Evolutionary conservation across 2,888 invertebrate species (phyloP).

Genomic region (Microctonus hyperodae): DNA sequence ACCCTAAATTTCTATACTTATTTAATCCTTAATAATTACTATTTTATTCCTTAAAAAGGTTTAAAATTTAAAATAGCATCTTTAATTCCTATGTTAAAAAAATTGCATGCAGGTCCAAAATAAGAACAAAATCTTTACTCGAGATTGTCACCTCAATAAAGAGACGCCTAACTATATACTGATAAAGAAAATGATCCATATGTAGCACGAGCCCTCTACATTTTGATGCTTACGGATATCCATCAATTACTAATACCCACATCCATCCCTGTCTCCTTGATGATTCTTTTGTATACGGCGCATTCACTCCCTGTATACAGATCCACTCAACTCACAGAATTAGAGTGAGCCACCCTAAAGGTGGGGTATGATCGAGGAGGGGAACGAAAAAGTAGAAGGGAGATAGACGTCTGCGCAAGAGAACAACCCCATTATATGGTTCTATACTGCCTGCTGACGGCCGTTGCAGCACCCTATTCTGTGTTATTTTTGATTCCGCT

Average conservation of each 20-base stretch:
- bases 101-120: too few relatives aligned
- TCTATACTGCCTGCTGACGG: conserved; percentile 44
- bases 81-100: too few relatives aligned
- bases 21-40: too few relatives aligned
- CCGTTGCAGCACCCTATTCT: conserved; percentile 44
- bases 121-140: too few relatives aligned
- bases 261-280: conserved; percentile 4
- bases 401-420: conserved; percentile 25
- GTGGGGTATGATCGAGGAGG: conserved; percentile 30
- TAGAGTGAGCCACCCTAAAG: conserved; percentile 31
- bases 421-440: conserved; percentile 1
- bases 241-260: conserved; percentile 23
- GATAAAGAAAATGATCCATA: too few relatives aligned
- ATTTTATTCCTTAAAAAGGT: too few relatives aligned
- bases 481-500: conserved; percentile 10
- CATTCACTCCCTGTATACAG: conserved; percentile 14
- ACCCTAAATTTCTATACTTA: too few relatives aligned
- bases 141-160: too few relatives aligned
- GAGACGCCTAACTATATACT: too few relatives aligned
- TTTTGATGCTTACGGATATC: conserved; percentile 16
- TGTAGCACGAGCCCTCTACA: too few relatives aligned
- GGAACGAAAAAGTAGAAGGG: too few relatives aligned
- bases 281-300: conserved; percentile 17
- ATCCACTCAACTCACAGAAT: conserved; percentile 34
- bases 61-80: too few relatives aligned